These are phyloP conservation scores for Anoplophora glabripennis DNA, from an alignment of 1,140 invertebrate genomes.

Conservation along the genomic window DNA sequence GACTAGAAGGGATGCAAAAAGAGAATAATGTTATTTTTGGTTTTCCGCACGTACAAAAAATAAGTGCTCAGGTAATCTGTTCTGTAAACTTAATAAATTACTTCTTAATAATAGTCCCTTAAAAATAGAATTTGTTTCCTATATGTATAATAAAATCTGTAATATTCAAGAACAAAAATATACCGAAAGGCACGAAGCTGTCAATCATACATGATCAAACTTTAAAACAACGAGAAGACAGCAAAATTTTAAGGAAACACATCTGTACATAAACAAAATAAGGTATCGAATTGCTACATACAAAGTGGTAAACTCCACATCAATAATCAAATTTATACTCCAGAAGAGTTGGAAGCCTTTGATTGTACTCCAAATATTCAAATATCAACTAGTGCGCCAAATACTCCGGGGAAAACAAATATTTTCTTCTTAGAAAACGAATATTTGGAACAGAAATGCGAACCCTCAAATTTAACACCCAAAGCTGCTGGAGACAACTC, in stretches of 20 bases:
- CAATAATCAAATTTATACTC: background rate
- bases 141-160: background rate
- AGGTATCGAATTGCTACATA: background rate
- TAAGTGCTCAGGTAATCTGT: background rate
- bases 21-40: background rate
- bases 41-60: background rate
- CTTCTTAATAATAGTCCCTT: background rate
- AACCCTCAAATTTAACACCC: too few species aligned
- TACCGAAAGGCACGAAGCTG: background rate
- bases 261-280: background rate
- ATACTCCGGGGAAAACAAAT: too few species aligned
- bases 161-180: background rate
- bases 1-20: background rate
- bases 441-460: too few species aligned
- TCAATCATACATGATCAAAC: background rate
- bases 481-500: too few species aligned
- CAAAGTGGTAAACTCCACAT: background rate
- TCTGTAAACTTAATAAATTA: background rate
- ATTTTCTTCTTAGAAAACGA: too few species aligned
- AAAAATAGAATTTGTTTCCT: conserved; percentile 1
- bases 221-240: background rate
- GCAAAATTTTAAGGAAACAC: conserved; percentile 4
- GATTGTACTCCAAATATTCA: too few species aligned
- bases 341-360: too few species aligned
- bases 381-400: too few species aligned